Percentiles rank a stretch among this genome's conserved stretches.
Evolutionary conservation across 2,113 vertebrate species (phyloP).

Genomic region (Canis aureus): DNA sequence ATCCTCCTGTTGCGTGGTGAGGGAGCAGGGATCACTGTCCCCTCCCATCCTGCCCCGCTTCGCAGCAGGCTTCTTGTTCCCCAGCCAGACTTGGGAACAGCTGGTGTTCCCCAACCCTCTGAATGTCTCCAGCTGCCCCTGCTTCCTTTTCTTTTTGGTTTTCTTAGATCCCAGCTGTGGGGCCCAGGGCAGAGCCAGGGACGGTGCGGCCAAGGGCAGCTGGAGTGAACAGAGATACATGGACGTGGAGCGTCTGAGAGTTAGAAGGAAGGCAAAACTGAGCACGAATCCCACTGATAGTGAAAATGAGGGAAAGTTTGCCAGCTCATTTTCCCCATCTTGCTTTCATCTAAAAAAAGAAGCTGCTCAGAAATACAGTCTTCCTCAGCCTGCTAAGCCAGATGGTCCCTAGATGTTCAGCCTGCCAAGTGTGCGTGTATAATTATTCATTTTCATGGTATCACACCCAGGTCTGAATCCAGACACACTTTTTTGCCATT

Average conservation of each 20-base stretch:
- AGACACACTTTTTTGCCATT: conserved; percentile 59
- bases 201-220: neutral
- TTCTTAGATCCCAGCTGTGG: conserved; percentile 60
- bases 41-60: neutral
- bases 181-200: conserved; percentile 18
- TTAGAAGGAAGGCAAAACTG: conserved; percentile 41
- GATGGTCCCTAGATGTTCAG: conserved; percentile 69
- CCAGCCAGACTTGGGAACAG: conserved; percentile 59
- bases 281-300: conserved; percentile 36
- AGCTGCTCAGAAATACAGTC: conserved; percentile 69
- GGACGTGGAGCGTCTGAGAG: neutral
- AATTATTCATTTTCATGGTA: conserved; percentile 73
- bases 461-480: conserved; percentile 72
- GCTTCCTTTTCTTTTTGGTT: conserved; percentile 42
- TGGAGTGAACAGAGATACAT: neutral
- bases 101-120: conserved; percentile 56
- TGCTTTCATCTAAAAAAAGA: conserved; percentile 81
- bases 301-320: conserved; percentile 66
- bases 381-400: conserved; percentile 73
- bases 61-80: conserved; percentile 35
- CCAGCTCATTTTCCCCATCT: conserved; percentile 73
- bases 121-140: conserved; percentile 68
- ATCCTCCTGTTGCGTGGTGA: conserved; percentile 38
- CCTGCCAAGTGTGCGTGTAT: conserved; percentile 70
- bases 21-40: neutral